phyloP scores from a whole-genome alignment of 2,797 vertebrate species.

The Anguilla anguilla region DNA sequence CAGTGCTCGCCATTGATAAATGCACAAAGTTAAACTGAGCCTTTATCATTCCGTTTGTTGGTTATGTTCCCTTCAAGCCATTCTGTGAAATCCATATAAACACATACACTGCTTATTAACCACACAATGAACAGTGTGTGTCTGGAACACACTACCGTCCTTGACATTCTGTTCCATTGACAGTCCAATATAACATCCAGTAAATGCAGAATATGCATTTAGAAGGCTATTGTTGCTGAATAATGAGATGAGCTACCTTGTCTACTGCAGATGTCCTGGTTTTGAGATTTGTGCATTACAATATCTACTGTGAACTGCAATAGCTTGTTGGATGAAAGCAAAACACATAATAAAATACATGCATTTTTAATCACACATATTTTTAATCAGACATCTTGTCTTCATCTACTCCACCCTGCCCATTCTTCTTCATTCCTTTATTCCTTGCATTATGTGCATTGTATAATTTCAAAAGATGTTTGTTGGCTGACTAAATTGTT shows the following conservation, averaged over 20 bases:
- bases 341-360: no score
- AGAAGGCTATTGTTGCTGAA: no score
- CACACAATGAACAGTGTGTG: no score
- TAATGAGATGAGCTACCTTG: not conserved
- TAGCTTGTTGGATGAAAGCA: not conserved
- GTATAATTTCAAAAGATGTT: not conserved
- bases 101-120: no score
- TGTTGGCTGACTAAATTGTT: not conserved
- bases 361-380: no score
- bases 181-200: no score
- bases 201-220: no score
- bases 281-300: not conserved
- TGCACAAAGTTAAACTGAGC: not conserved
- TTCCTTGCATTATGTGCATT: not conserved
- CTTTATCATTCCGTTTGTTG: not conserved
- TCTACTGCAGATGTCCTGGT: not conserved
- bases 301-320: not conserved
- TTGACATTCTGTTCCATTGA: no score
- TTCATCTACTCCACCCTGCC: not conserved
- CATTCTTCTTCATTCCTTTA: not conserved
- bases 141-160: no score
- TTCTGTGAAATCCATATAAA: not conserved
- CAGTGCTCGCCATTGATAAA: not conserved
- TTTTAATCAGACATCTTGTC: not conserved
- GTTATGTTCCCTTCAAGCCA: not conserved